Base-by-base conservation (phyloP, 2,888 invertebrate genomes). In the Petrolisthes cinctipes region DNA sequence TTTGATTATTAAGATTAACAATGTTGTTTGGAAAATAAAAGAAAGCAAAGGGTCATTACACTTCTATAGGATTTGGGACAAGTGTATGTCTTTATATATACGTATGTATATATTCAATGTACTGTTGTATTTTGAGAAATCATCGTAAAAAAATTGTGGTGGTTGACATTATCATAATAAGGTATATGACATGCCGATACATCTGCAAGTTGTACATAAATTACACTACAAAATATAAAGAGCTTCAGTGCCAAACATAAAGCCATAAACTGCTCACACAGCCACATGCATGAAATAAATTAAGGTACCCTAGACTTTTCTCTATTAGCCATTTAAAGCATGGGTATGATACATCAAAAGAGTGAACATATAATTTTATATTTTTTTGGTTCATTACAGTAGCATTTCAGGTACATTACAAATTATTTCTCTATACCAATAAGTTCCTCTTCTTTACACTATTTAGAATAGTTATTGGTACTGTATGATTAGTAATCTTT, bases 111-210 rank as follows among this genome's bases (percentile, higher is more conserved):
- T 82, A 76, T 57, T 78, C 78, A 7, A 57, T 71, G 71, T 71
- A 20, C 20, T 71, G 20, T n/a, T 71, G 17, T 61, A 61, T 71
- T n/a, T n/a, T 71, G 71, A 71, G 0, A 20, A 71, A 71, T 71
- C 71, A 71, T 71, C 71, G 14, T 71, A 71, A 37, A 53, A 82
- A 23, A 53, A 82, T 78, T 80, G 87, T 83, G 80, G 83, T 87
- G 83, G 79, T 68, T 61, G 83, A 83, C 80, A 51, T 78, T 87
- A 14, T 73, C 53, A 71, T 71, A 11, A 9, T 71, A 20, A 37
- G 37, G 37, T 37, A 37, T 37, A 71, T n/a, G 71, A 71, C 71
- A 71, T 71, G 71, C 71, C n/a, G 20, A n/a, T 71, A 71, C 71
- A 71, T 71, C 6, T 71, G 71, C 71, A 71, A 71, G 71, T 71